Conservation (phyloP, 1,140 invertebrate genomes). For the Psilanteris sp. region DNA sequence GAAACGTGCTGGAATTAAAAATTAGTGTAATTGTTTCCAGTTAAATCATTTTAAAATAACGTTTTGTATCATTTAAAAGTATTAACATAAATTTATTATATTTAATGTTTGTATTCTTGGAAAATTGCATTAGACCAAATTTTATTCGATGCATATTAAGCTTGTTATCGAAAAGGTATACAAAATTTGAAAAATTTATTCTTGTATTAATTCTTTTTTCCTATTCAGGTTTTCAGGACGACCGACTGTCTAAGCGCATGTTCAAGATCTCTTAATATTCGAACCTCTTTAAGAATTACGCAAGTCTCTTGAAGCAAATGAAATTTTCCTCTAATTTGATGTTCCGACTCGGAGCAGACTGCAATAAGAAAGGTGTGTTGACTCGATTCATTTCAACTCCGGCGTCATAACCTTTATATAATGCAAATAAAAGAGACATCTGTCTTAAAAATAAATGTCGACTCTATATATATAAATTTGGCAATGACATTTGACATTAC, state of each 20-base stretch:
- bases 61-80: too few relatives aligned
- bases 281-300: slow-evolving; percentile 43
- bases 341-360: slow-evolving; percentile 19
- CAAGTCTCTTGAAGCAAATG: slow-evolving; percentile 20
- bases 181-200: too few relatives aligned
- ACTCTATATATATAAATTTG: neutral
- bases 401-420: slow-evolving; percentile 7
- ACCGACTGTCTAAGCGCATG: slow-evolving; percentile 10
- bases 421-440: neutral
- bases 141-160: too few relatives aligned
- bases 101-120: too few relatives aligned
- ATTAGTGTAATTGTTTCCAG: too few relatives aligned
- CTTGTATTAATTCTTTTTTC: too few relatives aligned
- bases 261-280: slow-evolving; percentile 44
- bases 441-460: neutral
- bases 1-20: too few relatives aligned
- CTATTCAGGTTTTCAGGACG: neutral
- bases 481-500: too few relatives aligned
- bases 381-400: slow-evolving; percentile 18
- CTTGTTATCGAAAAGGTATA: too few relatives aligned
- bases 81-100: too few relatives aligned
- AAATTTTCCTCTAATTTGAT: slow-evolving; percentile 46
- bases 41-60: too few relatives aligned
- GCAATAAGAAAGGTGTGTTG: slow-evolving; percentile 28
- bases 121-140: too few relatives aligned